A percentile compares a stretch with the other conserved stretches of the same genome.
These are phyloP conservation scores for Calameuta idolon DNA, from an alignment of 2,888 invertebrate species.

Conservation along the genomic window DNA sequence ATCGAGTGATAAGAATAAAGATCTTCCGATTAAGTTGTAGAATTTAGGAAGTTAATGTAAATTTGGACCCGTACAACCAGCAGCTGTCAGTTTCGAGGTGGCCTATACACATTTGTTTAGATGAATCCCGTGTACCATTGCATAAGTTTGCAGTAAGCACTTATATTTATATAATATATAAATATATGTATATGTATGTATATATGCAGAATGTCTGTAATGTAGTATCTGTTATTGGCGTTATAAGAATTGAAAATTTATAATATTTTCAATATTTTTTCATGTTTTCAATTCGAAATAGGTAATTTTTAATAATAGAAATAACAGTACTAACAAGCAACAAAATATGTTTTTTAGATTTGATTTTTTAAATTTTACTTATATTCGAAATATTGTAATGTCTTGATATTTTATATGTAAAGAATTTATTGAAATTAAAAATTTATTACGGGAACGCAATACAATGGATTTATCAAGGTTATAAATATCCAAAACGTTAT, in stretches of 20 bases:
- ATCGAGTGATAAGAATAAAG: conserved; percentile 49
- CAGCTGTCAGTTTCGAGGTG: background rate
- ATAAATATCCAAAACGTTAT: background rate
- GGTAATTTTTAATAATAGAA: background rate
- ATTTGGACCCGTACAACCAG: background rate
- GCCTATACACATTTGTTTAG: background rate
- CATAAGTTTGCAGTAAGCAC: background rate
- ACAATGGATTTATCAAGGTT: background rate
- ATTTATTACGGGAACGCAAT: background rate
- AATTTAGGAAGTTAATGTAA: background rate
- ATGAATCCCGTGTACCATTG: background rate
- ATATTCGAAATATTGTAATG: background rate
- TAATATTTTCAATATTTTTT: background rate
- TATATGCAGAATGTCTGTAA: background rate
- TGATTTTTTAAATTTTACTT: background rate
- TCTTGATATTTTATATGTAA: background rate
- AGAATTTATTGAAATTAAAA: background rate
- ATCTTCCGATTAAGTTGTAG: background rate
- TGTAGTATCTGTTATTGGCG: background rate
- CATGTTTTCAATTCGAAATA: background rate
- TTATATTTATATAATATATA: background rate
- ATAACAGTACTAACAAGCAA: background rate
- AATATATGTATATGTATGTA: background rate
- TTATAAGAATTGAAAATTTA: background rate
- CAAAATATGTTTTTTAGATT: background rate